A percentile compares a stretch with the other conserved stretches of the same genome.
Evolutionary conservation across 2,113 vertebrate genomes (phyloP).

Genomic region (Malurus cyaneus): DNA sequence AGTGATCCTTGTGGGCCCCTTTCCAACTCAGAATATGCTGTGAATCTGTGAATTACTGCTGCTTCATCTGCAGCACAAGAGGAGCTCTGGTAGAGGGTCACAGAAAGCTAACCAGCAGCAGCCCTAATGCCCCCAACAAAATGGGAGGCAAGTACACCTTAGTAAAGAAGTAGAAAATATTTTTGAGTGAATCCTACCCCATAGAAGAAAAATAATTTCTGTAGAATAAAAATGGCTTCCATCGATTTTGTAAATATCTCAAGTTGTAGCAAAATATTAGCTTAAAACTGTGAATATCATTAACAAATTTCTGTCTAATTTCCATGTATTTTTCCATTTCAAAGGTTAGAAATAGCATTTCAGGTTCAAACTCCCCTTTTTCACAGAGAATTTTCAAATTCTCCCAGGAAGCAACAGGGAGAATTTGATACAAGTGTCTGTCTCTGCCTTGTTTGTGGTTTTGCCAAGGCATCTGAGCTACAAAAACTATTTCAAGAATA

Average conservation of each 20-base stretch:
- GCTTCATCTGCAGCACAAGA: not conserved
- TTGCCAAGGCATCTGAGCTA: not conserved
- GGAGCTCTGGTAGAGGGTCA: fast-evolving
- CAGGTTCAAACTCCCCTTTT: not conserved
- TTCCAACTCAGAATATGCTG: not conserved
- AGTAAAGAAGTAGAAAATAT: not conserved
- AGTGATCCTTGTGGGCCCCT: not conserved
- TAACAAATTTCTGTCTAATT: not conserved
- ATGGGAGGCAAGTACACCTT: not conserved
- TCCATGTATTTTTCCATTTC: not conserved
- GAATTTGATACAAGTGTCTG: not conserved
- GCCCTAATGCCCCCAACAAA: not conserved
- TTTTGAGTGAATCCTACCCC: not conserved
- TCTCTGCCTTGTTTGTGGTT: not conserved
- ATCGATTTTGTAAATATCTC: not conserved
- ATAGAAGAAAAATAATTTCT: not conserved
- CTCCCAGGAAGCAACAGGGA: not conserved
- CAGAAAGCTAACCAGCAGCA: not conserved
- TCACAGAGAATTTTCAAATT: not conserved
- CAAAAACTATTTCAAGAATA: not conserved
- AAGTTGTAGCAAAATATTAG: not conserved
- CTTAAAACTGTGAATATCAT: not conserved
- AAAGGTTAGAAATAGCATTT: not conserved
- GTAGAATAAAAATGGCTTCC: not conserved
- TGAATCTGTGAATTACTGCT: not conserved